Evolutionary conservation across 2,113 vertebrate species (phyloP), one percentile per base, ranked within the genome.

Genomic region (Corydoras sp.): DNA sequence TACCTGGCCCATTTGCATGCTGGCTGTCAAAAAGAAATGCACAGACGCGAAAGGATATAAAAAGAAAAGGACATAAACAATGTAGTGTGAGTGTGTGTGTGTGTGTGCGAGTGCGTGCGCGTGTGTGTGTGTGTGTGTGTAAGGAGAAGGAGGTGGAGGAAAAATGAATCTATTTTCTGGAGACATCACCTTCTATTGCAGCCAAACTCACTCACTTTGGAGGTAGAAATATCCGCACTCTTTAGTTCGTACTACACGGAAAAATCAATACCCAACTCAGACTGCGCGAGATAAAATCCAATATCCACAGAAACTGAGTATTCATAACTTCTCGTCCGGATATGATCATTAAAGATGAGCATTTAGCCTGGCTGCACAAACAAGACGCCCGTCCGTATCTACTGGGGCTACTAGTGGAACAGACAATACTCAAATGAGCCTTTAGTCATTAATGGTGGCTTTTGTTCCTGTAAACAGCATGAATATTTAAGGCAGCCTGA

Each of bases 381-480:
- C 13, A 51, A 49, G 29, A 24, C 62, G 48, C 54, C 55, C n/a
- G 54, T 7, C 49, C 49, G 43, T 4, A 53, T 65, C 67, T 31
- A 66, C 32, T 12, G 32, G 56, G 62, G 18, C 61, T 29, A 58
- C 61, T 29, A 58, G 64, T 63, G 61, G 58, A 70, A 68, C 12
- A 73, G 73, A 77, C 73, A 71, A 73, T 70, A 59, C 70, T 71
- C 69, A 13, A 51, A 68, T 61, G 68, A 67, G 72, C 43, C 64
- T 75, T 72, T 81, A 76, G 75, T 81, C 79, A 73, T 73, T 77
- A 81, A 75, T 76, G 66, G 69, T 65, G 60, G 79, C 76, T 81
- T 81, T 81, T 81, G 79, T 81, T 78, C 73, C 68, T 71, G 79
- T 81, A 75, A 81, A 81, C 79, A 73, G 74, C 73, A 78, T 81